Base-by-base conservation (phyloP, 2,113 vertebrate genomes). In the Periophthalmodon schlosseri region DNA sequence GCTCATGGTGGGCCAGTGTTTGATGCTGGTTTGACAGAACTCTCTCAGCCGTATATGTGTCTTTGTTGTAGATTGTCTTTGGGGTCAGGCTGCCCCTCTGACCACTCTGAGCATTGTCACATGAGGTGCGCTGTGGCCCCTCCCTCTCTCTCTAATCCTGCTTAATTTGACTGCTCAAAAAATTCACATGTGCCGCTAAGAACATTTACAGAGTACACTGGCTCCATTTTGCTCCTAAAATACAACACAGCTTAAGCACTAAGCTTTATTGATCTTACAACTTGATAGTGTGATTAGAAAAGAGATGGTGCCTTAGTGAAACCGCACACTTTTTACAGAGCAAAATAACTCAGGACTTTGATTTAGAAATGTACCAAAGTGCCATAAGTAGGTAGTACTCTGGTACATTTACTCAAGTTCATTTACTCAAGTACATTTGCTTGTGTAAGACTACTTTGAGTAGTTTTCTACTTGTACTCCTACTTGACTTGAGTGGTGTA, bases 111-210 rank as follows among this genome's bases (percentile, higher is more conserved):
- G 89, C 80, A 79, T 89, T 94, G 94, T 96, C 96, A 96, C 96
- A 95, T 96, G 96, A 96, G 93, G 93, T 82, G 81, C 86, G 89
- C 87, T 75, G 84, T 77, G 72, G 67, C 68, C 61, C 68, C 71
- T 77, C 69, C 44, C 75, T 65, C 78, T 65, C 78, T 63, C 75
- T 74, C 92, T 97, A 98, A 98, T 98, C 96, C 96, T 93, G 88
- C 94, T 96, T 97, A 95, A 97, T 96, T 95, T 96, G 93, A 95
- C 92, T 91, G 94, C 95, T 95, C 94, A 95, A 94, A 95, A n/a
- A 95, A 95, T 95, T 96, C 94, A 95, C 95, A 95, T 96, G 95
- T 95, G 93, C 94, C 94, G 86, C 92, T 95, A 95, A 96, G 94
- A 96, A 95, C 94, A 93, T 95, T 96, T 94, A 91, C 86, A 44